Conservation (phyloP, 2,797 vertebrate species). For the Eupleurogrammus muticus region DNA sequence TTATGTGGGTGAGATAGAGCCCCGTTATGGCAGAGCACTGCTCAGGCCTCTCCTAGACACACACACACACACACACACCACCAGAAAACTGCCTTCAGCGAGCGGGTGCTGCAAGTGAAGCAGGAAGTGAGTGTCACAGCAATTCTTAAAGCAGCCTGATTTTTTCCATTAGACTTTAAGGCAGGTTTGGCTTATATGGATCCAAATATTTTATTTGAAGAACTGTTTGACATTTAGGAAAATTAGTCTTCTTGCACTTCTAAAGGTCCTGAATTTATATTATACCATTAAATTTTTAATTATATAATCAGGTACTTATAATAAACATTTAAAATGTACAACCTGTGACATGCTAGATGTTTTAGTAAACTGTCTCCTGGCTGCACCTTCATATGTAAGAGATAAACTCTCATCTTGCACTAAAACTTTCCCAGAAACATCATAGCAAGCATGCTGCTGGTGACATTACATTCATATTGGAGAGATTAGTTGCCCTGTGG, state of each 20-base stretch:
- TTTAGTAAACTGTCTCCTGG: neutral
- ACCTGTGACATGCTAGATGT: neutral
- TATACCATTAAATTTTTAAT: neutral
- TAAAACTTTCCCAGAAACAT: neutral
- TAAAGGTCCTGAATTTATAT: neutral
- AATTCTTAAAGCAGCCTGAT: neutral
- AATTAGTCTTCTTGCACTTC: too few relatives aligned
- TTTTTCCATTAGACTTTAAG: neutral
- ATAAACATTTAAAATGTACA: neutral
- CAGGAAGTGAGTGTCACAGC: neutral
- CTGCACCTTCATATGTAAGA: neutral
- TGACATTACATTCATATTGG: neutral
- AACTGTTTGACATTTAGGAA: too few relatives aligned
- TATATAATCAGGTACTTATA: neutral
- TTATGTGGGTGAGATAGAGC: constrained; percentile 67
- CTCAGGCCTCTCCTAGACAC: neutral
- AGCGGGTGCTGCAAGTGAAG: neutral
- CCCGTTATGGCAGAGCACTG: constrained; percentile 15
- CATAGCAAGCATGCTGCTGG: neutral
- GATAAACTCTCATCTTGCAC: neutral
- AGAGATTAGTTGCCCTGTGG: neutral
- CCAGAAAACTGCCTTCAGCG: constrained; percentile 15
- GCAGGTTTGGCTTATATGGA: too few relatives aligned
- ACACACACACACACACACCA: constrained; percentile 22
- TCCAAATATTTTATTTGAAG: too few relatives aligned